Base-by-base conservation (phyloP, 2,113 vertebrate genomes). In the Nematolebias whitei region DNA sequence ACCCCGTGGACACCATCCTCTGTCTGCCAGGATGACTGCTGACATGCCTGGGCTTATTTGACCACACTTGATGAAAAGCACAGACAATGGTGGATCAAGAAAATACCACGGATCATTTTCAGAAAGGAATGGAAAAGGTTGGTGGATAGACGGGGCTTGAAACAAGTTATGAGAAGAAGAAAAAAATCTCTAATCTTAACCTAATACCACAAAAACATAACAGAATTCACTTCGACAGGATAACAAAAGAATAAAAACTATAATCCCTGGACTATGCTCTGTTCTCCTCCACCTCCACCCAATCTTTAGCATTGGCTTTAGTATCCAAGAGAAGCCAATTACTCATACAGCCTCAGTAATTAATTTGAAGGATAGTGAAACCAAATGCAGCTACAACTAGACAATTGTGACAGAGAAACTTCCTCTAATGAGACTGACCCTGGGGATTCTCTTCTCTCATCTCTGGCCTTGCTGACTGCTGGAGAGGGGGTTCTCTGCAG, bases 361-460 rank as follows among this genome's bases (percentile, higher is more conserved):
- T 88, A 88, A 75, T 80, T 76, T 39, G 74, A 80, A 64, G 63
- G 60, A 84, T 63, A 57, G 67, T 19, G 53, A 70, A 71, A 64
- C 50, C 66, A 72, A 76, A 80, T 54, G 74, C 75, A 49, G 68
- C 71, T 60, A 51, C 80, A 49, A 68, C 73, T 49, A 5, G 49
- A 76, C 72, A 62, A 71, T 45, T 54, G 65, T 83, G 65, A 86
- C 78, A 84, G 63, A 35, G 69, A 85, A 69, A 80, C 66, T 44
- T 51, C 62, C 69, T 78, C 71, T 82, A 84, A 85, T 87, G 77
- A 84, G 77, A 58, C 63, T n/a, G 47, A 79, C 80, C 63, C 55
- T 5, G 12, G 74, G 75, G 77, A 76, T 44, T 56, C 48, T 54
- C 55, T 45, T 23, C 70, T 38, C 44, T 63, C 26, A 38, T 64